Evolutionary conservation across 1,140 invertebrate species (phyloP).

Genomic region (Fopius arisanus): DNA sequence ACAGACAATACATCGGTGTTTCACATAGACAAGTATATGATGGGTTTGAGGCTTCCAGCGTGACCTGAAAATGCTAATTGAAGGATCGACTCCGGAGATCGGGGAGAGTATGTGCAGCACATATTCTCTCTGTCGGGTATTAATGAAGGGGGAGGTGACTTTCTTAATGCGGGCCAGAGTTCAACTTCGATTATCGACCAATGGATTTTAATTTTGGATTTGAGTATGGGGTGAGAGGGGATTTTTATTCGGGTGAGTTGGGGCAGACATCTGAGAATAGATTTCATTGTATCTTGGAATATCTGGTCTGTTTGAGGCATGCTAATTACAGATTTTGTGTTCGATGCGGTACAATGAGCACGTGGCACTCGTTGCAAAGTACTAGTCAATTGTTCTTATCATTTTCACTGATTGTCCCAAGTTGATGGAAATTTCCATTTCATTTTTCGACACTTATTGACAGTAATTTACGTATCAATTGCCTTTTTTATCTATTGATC

Average conservation of each 20-base stretch:
- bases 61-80: conserved; percentile 61
- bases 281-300: neutral
- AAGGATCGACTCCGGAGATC: conserved; percentile 41
- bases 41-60: conserved; percentile 29
- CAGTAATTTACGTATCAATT: no score
- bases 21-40: conserved; percentile 39
- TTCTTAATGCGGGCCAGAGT: conserved; percentile 27
- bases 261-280: neutral
- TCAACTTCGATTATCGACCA: conserved; percentile 31
- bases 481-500: no score
- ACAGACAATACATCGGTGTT: neutral
- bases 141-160: neutral
- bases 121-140: neutral
- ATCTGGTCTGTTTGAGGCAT: neutral
- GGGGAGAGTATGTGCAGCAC: neutral
- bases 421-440: no score
- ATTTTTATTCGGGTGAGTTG: neutral
- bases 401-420: neutral
- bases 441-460: no score
- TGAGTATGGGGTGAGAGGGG: neutral
- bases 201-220: neutral
- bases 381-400: neutral
- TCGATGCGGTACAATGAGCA: neutral
- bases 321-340: neutral
- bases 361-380: neutral